Base-by-base conservation (phyloP, 2,888 invertebrate genomes). In the Limnephilus rhombicus region DNA sequence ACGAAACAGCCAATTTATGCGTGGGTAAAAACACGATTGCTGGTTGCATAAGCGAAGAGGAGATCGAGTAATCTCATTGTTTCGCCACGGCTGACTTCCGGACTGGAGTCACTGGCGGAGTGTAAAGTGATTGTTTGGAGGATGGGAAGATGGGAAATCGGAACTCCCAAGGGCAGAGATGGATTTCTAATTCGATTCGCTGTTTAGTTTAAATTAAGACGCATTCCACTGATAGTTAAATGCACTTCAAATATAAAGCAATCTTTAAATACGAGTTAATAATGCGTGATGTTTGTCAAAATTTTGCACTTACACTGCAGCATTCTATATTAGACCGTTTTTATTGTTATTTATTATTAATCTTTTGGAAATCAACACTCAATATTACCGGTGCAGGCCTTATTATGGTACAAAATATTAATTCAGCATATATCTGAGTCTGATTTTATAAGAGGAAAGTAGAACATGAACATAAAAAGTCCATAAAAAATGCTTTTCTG, bases 61-160 rank as follows among this genome's bases (percentile, higher is more conserved):
- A 68, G 53, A 49, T 85, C 24, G 85, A 92, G 90, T 92, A 83
- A 92, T 90, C 89, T 45, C 91, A 92, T 92, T 92, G 91, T 92
- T 81, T 92, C 87, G 85, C 85, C 91, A 82, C 85, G n/a, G 45
- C 53, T 53, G 81, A 89, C 89, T 89, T 92, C 91, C 91, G 91
- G 89, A 53, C 81, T 5, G 31, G 81, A 82, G 82, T 45, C 81
- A 37, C 49, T 53, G 45, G 41, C 45, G 9, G 41, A 80, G 45
- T 81, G 45, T 89, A 81, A 89, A 89, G 81, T 89, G 41, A 89
- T 89, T 89, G 89, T 89, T 89, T 89, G 31, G 41, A 81, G 89
- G 41, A 82, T 81, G 81, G 81, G 29, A 82, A 82, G 89, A 89
- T 89, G 89, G 82, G 89, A 89, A 89, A 89, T 89, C 81, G 82